phyloP scores from a whole-genome alignment of 2,797 vertebrate genomes.

The Tolypeutes matacus region DNA sequence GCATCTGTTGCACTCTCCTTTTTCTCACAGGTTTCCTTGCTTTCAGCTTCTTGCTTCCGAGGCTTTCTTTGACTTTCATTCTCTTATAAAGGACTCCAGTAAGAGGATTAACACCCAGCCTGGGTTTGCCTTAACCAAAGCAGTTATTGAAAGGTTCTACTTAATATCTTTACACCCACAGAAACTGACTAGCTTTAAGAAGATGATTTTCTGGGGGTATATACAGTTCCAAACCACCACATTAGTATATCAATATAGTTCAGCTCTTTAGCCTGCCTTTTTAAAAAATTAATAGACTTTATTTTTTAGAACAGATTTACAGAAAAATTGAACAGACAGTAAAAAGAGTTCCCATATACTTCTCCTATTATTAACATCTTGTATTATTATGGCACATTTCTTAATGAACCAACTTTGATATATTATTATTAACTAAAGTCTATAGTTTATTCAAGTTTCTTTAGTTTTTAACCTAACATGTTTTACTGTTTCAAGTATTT shows the following conservation, averaged over 20 bases:
- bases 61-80: too few relatives aligned
- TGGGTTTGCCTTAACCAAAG: too few relatives aligned
- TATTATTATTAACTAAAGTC: not conserved
- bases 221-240: too few relatives aligned
- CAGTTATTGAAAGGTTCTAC: too few relatives aligned
- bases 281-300: not conserved
- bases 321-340: not conserved
- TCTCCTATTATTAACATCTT: not conserved
- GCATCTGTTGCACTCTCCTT: too few relatives aligned
- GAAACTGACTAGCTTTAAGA: too few relatives aligned
- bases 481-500: not conserved
- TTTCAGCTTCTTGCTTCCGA: too few relatives aligned
- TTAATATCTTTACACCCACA: too few relatives aligned
- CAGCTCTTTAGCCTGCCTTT: not conserved
- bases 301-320: not conserved
- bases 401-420: not conserved
- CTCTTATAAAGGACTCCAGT: too few relatives aligned
- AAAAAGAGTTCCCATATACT: not conserved
- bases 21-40: too few relatives aligned
- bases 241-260: not conserved
- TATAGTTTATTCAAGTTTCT: not conserved
- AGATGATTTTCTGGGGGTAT: too few relatives aligned
- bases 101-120: too few relatives aligned
- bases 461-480: not conserved
- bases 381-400: not conserved